Conservation (phyloP, 1,140 invertebrate species). For the Drosophila santomea region DNA sequence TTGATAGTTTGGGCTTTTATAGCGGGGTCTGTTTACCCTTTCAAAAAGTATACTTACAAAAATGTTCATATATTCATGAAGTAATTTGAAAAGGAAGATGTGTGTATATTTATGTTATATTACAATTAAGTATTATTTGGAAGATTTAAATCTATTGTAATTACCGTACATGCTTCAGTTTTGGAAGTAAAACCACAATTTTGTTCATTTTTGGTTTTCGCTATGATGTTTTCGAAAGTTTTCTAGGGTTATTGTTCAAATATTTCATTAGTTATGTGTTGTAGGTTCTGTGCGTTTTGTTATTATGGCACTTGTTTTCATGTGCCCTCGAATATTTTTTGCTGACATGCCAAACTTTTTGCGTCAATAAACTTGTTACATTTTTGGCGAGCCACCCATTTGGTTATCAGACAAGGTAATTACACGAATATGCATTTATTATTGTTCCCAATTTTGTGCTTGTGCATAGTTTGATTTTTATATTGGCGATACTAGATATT, state of each 20-base stretch:
- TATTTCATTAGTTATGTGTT: constrained; percentile 76
- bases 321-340: constrained; percentile 59
- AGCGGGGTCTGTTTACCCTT: constrained; percentile 1
- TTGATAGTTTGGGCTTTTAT: constrained; percentile 52
- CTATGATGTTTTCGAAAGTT: constrained; percentile 24
- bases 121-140: too few relatives aligned
- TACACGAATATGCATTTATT: constrained; percentile 80
- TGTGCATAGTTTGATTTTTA: constrained; percentile 44
- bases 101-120: too few relatives aligned
- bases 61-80: too few relatives aligned
- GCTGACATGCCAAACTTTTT: constrained; percentile 79
- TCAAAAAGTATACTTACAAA: too few relatives aligned
- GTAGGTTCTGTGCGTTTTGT: constrained; percentile 35
- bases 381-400: constrained; percentile 43
- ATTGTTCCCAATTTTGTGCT: constrained; percentile 50
- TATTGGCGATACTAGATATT: constrained; percentile 5
- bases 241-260: constrained; percentile 52
- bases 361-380: constrained; percentile 73
- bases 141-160: background rate
- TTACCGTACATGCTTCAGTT: too few relatives aligned
- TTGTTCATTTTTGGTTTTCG: background rate
- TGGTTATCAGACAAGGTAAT: constrained; percentile 44
- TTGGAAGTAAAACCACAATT: background rate
- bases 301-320: constrained; percentile 21
- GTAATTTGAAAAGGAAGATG: too few relatives aligned